These are phyloP conservation scores for Mus spicilegus DNA, from an alignment of 2,113 vertebrate species.

Conservation along the genomic window DNA sequence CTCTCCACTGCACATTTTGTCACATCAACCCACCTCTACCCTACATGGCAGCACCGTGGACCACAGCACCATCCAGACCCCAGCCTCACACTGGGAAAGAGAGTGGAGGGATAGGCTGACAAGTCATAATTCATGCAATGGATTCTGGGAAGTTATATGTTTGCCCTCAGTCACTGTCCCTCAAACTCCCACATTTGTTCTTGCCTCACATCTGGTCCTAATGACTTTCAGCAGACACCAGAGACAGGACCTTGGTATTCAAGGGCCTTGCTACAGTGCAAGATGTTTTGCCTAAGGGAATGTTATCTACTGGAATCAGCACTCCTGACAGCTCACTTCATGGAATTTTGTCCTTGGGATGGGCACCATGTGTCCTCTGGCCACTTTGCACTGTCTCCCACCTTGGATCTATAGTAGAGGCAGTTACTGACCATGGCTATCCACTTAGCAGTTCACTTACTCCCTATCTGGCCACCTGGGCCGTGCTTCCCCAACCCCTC, in stretches of 20 bases:
- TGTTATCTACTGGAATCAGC: neutral
- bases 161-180: neutral
- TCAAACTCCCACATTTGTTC: neutral
- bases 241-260: neutral
- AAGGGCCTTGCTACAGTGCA: too few species aligned
- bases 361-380: rapidly evolving
- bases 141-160: neutral
- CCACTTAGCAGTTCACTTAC: neutral
- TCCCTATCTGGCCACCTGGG: neutral
- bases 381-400: neutral
- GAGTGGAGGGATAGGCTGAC: rapidly evolving
- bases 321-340: rapidly evolving
- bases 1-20: neutral
- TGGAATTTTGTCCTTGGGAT: neutral
- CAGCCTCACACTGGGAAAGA: rapidly evolving
- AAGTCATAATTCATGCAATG: neutral
- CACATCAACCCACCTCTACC: neutral
- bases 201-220: too few species aligned
- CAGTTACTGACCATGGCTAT: neutral
- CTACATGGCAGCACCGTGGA: neutral
- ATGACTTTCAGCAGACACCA: neutral
- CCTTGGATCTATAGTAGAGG: neutral
- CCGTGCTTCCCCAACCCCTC: rapidly evolving
- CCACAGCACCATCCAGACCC: neutral
- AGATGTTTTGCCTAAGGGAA: neutral